These are phyloP conservation scores for Ahaetulla prasina DNA, from an alignment of 2,113 vertebrate genomes.

Conservation along the genomic window DNA sequence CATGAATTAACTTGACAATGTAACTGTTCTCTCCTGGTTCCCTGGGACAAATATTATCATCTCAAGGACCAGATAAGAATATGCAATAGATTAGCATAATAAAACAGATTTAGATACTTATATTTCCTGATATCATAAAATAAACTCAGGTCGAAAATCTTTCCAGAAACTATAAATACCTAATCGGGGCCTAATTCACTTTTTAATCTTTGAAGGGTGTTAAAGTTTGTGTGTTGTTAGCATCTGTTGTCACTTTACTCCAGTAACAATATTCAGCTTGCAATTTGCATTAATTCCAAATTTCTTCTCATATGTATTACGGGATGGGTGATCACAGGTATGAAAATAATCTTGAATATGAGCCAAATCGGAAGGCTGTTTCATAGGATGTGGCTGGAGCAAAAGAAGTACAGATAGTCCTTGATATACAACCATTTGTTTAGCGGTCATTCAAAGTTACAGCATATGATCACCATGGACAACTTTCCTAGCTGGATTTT, in stretches of 20 bases:
- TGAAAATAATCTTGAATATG: neutral
- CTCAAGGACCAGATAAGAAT: neutral
- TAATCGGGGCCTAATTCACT: neutral
- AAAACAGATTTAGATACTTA: neutral
- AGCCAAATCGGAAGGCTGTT: neutral
- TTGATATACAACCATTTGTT: neutral
- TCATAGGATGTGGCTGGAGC: neutral
- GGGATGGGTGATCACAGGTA: neutral
- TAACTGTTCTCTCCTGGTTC: neutral
- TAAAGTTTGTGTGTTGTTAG: neutral
- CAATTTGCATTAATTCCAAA: neutral
- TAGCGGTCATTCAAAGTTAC: neutral
- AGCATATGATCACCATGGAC: neutral
- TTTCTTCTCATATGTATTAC: neutral
- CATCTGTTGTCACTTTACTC: neutral
- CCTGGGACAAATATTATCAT: neutral
- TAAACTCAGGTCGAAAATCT: neutral
- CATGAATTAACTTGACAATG: neutral
- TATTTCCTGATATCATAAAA: neutral
- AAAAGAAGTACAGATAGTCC: neutral
- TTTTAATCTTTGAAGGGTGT: neutral
- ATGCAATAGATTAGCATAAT: neutral
- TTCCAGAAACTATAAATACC: neutral
- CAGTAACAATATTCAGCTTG: neutral
- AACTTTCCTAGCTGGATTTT: neutral